Evolutionary conservation across 2,888 invertebrate genomes (phyloP).

Genomic region (Trachelus troglodyta): DNA sequence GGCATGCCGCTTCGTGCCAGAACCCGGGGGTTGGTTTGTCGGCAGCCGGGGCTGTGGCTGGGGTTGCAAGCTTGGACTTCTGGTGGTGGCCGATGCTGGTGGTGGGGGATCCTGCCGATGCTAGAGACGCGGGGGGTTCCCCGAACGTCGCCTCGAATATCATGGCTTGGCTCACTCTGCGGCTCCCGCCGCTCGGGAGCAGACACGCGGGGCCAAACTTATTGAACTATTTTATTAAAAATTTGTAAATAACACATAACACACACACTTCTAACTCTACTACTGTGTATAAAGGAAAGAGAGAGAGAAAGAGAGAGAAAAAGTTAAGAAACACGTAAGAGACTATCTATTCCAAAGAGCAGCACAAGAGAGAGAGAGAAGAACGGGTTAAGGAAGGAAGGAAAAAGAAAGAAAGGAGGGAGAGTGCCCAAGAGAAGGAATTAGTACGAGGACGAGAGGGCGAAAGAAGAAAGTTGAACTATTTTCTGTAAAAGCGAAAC

Average conservation of each 20-base stretch:
- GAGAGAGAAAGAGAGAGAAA: neutral
- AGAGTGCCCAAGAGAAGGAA: slow-evolving; percentile 14
- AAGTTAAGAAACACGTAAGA: neutral
- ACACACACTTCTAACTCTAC: slow-evolving; percentile 22
- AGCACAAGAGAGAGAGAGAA: slow-evolving; percentile 3
- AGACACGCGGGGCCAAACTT: slow-evolving; percentile 66
- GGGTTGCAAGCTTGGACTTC: slow-evolving; percentile 33
- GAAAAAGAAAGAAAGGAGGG: slow-evolving; percentile 18
- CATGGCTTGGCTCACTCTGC: slow-evolving; percentile 64
- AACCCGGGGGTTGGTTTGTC: slow-evolving; percentile 24
- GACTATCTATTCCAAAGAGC: slow-evolving; percentile 7
- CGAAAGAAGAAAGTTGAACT: slow-evolving; percentile 19
- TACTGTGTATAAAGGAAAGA: slow-evolving; percentile 5
- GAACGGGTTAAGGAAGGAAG: slow-evolving; percentile 9
- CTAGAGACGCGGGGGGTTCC: slow-evolving; percentile 26
- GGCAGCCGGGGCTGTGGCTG: slow-evolving; percentile 49
- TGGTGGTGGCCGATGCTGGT: slow-evolving; percentile 5
- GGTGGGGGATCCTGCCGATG: slow-evolving; percentile 8
- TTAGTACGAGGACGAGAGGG: slow-evolving; percentile 15
- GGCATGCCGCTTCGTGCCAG: slow-evolving; percentile 17
- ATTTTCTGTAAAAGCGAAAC: slow-evolving; percentile 27
- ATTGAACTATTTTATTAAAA: slow-evolving; percentile 62
- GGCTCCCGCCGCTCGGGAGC: slow-evolving; percentile 68
- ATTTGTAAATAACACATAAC: slow-evolving; percentile 61
- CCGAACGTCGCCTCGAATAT: slow-evolving; percentile 50